Conservation (phyloP, 1,140 invertebrate genomes). For the Gonatopus flavifemur region DNA sequence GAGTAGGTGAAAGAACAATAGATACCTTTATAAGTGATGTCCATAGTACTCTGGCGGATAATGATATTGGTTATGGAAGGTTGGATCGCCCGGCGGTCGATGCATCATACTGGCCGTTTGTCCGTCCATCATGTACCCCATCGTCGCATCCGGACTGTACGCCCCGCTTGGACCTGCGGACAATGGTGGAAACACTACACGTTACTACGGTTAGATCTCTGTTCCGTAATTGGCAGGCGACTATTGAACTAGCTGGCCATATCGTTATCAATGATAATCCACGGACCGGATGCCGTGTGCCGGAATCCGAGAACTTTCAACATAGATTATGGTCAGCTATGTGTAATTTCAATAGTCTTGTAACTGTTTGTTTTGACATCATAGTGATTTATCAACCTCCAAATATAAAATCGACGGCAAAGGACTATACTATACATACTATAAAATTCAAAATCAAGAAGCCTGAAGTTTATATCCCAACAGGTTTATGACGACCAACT, state of each 20-base stretch:
- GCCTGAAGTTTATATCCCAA: too few relatives aligned
- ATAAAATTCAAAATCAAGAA: too few relatives aligned
- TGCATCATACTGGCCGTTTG: constrained; percentile 89
- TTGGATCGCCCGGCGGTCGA: constrained; percentile 84
- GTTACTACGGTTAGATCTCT: constrained; percentile 61
- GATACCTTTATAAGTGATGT: constrained; percentile 76
- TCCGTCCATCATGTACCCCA: constrained; percentile 97
- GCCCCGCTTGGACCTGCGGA: constrained; percentile 90
- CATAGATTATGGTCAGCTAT: too few relatives aligned
- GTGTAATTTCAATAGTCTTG: too few relatives aligned
- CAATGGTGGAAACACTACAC: constrained; percentile 79
- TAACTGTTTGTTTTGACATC: too few relatives aligned
- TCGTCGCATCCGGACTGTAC: constrained; percentile 90
- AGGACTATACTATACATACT: too few relatives aligned
- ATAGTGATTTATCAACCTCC: too few relatives aligned
- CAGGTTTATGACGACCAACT: too few relatives aligned
- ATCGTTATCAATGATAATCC: too few relatives aligned
- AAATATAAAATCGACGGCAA: too few relatives aligned
- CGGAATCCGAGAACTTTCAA: too few relatives aligned
- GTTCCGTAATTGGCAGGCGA: constrained; percentile 47
- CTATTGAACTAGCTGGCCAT: constrained; percentile 46
- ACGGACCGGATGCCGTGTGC: too few relatives aligned
- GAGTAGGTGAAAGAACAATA: background rate
- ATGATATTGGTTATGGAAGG: constrained; percentile 90
- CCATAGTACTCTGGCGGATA: constrained; percentile 89